Conservation (phyloP, 2,888 invertebrate genomes). For the Onthophagus sagittarius region DNA sequence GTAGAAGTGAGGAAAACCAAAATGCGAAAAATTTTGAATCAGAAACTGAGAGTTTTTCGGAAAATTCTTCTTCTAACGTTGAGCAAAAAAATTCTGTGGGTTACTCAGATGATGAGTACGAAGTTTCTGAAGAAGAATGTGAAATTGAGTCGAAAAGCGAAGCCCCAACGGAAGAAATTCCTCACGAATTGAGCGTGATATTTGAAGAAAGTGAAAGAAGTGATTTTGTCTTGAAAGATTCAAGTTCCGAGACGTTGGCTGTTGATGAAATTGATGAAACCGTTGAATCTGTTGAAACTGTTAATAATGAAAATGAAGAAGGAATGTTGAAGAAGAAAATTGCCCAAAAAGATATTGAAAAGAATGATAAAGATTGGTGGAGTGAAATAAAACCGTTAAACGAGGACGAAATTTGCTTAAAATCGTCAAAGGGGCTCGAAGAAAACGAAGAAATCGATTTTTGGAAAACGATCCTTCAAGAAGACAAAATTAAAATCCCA, state of each 20-base stretch:
- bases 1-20: neutral
- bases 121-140: conserved; percentile 24
- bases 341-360: conserved; percentile 14
- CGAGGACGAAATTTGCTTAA: conserved; percentile 8
- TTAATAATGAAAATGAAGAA: conserved; percentile 26
- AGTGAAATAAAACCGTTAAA: conserved; percentile 23
- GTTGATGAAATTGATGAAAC: conserved; percentile 34
- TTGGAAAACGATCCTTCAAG: conserved; percentile 27
- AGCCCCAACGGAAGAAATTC: conserved; percentile 38
- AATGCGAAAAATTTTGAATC: neutral
- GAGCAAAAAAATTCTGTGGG: neutral
- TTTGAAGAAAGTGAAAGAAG: conserved; percentile 58
- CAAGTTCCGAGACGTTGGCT: neutral
- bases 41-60: neutral
- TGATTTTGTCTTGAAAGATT: conserved; percentile 27
- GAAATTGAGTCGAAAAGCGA: conserved; percentile 34
- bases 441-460: conserved; percentile 31
- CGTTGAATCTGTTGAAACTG: conserved; percentile 33
- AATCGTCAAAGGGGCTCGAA: neutral
- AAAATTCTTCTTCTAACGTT: neutral
- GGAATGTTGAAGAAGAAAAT: conserved; percentile 1
- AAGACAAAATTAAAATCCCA: neutral
- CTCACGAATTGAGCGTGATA: conserved; percentile 57
- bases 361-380: conserved; percentile 25
- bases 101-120: conserved; percentile 36